Conservation (phyloP, 2,888 invertebrate genomes). For the Lomographa bimaculata region DNA sequence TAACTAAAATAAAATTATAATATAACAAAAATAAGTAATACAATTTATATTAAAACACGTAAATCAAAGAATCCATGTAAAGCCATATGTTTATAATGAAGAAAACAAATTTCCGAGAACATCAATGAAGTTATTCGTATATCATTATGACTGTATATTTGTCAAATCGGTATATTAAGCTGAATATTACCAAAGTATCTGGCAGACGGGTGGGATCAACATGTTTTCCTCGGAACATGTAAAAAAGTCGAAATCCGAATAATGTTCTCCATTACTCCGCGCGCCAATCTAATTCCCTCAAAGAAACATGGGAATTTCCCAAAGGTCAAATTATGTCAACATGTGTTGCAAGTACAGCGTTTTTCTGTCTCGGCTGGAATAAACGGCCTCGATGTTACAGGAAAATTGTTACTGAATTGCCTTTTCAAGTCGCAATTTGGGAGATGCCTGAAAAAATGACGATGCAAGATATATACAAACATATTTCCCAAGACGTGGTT, state of each 20-base stretch:
- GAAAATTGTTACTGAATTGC: slow-evolving; percentile 31
- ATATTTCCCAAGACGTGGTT: slow-evolving; percentile 15
- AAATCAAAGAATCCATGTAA: no score
- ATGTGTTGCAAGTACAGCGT: slow-evolving; percentile 39
- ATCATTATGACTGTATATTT: no score
- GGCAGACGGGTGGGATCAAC: no score
- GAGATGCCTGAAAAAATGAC: slow-evolving; percentile 17
- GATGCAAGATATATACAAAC: slow-evolving; percentile 4
- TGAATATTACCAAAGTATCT: no score
- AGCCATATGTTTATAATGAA: no score
- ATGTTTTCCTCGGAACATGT: slow-evolving; percentile 1
- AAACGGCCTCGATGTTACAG: slow-evolving; percentile 34
- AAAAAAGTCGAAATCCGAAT: slow-evolving; percentile 29
- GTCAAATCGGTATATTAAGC: no score
- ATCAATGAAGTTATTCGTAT: no score
- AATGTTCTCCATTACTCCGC: slow-evolving; percentile 34
- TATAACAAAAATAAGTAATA: no score
- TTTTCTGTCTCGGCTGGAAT: slow-evolving; percentile 38
- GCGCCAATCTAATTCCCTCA: slow-evolving; percentile 50
- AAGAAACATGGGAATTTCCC: slow-evolving; percentile 58
- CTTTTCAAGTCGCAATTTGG: slow-evolving; percentile 28
- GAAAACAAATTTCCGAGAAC: no score
- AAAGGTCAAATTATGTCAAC: slow-evolving; percentile 56
- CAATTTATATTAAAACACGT: no score
- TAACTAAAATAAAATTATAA: no score